phyloP scores from a whole-genome alignment of 2,113 vertebrate species.

The Gadus chalcogrammus region DNA sequence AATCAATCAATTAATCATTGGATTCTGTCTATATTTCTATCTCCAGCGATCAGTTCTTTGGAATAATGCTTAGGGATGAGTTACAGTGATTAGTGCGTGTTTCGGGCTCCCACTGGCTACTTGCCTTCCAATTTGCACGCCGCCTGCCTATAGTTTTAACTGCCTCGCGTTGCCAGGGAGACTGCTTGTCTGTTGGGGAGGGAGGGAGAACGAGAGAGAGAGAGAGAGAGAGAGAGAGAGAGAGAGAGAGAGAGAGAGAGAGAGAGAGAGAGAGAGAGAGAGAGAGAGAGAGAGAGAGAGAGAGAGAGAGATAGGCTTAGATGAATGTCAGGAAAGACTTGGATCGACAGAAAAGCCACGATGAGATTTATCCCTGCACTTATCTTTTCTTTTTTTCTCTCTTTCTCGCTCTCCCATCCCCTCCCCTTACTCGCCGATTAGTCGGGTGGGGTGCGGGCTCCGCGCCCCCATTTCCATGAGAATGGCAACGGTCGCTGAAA shows the following conservation, averaged over 20 bases:
- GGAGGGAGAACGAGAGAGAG: no score
- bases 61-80: no score
- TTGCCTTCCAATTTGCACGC: slow-evolving; percentile 3
- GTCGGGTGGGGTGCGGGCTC: slow-evolving; percentile 54
- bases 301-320: background rate
- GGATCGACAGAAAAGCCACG: background rate
- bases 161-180: slow-evolving; percentile 21
- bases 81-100: no score
- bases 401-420: slow-evolving; percentile 36
- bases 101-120: background rate
- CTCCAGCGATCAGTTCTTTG: no score
- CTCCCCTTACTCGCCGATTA: slow-evolving; percentile 75
- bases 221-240: no score
- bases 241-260: slow-evolving; percentile 4
- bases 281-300: no score
- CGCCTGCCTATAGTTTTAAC: slow-evolving; percentile 16
- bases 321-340: slow-evolving; percentile 22
- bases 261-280: no score
- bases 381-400: background rate
- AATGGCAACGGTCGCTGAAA: slow-evolving; percentile 74
- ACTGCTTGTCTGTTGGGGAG: slow-evolving; percentile 12
- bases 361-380: background rate
- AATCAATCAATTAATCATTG: no score
- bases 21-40: no score
- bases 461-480: slow-evolving; percentile 72